A percentile compares a stretch with the other conserved stretches of the same genome.
phyloP scores from a whole-genome alignment of 2,113 vertebrate genomes.

The Phylloscopus trochilus region DNA sequence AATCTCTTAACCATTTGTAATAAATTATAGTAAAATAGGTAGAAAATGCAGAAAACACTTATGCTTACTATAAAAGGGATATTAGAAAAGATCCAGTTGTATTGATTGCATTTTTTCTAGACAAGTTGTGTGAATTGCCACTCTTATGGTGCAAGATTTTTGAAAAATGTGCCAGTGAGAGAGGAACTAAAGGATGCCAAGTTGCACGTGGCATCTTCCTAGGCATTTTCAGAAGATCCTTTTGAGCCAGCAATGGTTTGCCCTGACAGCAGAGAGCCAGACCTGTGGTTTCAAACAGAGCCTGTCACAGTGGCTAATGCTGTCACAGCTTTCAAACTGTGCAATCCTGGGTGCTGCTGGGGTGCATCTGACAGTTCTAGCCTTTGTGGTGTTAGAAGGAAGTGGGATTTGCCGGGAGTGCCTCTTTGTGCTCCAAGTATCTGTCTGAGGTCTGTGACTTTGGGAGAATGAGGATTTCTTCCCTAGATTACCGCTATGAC shows the following conservation, averaged over 20 bases:
- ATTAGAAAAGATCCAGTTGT: neutral
- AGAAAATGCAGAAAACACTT: neutral
- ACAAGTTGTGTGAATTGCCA: neutral
- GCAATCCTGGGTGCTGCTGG: neutral
- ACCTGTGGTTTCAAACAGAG: neutral
- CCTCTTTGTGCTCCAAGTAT: neutral
- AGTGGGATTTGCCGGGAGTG: neutral
- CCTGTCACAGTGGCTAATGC: neutral
- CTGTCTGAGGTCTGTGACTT: neutral
- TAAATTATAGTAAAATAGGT: neutral
- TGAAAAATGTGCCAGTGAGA: neutral
- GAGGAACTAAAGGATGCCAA: neutral
- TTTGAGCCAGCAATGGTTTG: neutral
- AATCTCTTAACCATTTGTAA: neutral
- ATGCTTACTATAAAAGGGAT: neutral
- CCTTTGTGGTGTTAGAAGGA: neutral
- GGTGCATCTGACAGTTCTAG: neutral
- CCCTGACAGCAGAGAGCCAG: neutral
- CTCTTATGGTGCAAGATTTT: neutral
- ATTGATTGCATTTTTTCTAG: neutral
- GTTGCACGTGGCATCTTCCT: neutral
- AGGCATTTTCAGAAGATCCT: neutral
- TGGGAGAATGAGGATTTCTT: neutral
- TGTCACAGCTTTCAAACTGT: neutral
- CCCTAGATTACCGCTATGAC: neutral